A percentile compares a stretch with the other conserved stretches of the same genome.
Conservation (phyloP, 2,888 invertebrate species). For the Steinernema carpocapsae region DNA sequence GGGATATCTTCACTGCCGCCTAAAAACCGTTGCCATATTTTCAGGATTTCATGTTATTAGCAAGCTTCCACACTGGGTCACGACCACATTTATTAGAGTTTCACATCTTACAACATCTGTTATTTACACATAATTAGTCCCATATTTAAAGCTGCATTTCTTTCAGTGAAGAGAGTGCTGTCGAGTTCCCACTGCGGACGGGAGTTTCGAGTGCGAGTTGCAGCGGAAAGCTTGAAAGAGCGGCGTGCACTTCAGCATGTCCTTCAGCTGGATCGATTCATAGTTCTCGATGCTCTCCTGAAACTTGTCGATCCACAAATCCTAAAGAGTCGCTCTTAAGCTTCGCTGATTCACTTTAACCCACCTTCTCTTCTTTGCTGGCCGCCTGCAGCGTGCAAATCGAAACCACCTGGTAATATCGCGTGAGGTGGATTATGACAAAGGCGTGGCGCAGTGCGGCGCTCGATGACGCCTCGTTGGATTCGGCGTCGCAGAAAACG, state of each 20-base stretch:
- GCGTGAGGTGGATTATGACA: slow-evolving; percentile 72
- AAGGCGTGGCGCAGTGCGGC: slow-evolving; percentile 70
- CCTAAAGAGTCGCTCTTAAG: slow-evolving; percentile 51
- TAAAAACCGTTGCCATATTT: too few species aligned
- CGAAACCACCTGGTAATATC: slow-evolving; percentile 72
- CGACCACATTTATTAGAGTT: too few species aligned
- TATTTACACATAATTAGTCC: neutral
- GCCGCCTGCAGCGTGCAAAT: slow-evolving; percentile 72
- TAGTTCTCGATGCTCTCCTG: slow-evolving; percentile 71
- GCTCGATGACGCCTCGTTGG: slow-evolving; percentile 53
- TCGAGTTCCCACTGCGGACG: slow-evolving; percentile 18
- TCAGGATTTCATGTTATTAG: too few species aligned
- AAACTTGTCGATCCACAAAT: slow-evolving; percentile 69
- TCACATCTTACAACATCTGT: neutral
- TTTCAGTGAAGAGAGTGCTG: slow-evolving; percentile 27
- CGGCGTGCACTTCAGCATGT: slow-evolving; percentile 66
- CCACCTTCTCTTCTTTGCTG: slow-evolving; percentile 71
- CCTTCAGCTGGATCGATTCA: slow-evolving; percentile 69
- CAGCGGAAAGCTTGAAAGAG: slow-evolving; percentile 60
- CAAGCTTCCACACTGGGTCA: too few species aligned
- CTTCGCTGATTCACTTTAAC: neutral
- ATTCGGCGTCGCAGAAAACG: slow-evolving; percentile 72
- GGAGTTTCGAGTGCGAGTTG: slow-evolving; percentile 12
- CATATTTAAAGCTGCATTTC: neutral
- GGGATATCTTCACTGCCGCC: too few species aligned